Percentiles rank a stretch among this genome's conserved stretches.
phyloP scores from a whole-genome alignment of 2,797 vertebrate species.

The Dromococcyx pavoninus region DNA sequence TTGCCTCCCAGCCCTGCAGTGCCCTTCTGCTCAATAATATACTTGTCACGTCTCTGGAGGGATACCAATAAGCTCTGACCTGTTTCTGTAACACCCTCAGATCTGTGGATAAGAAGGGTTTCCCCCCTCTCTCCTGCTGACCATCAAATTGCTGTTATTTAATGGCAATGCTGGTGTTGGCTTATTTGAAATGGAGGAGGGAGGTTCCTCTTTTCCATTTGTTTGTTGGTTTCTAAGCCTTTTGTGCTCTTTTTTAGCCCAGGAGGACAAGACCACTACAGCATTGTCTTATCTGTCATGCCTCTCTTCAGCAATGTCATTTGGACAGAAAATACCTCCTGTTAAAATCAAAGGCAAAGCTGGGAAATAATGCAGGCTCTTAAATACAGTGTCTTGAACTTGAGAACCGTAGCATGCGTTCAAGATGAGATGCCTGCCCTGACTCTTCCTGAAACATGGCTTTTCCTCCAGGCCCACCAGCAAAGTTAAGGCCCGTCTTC shows the following conservation, averaged over 20 bases:
- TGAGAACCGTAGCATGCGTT: constrained; percentile 1
- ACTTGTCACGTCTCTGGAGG: not conserved
- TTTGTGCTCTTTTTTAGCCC: not conserved
- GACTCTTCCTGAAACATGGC: constrained; percentile 15
- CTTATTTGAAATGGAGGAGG: not conserved
- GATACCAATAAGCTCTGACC: not conserved
- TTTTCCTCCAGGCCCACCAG: constrained; percentile 8
- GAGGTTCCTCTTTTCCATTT: not conserved
- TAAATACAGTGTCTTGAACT: constrained; percentile 51
- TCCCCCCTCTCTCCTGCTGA: not conserved
- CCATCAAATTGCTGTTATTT: not conserved
- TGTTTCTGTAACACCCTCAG: not conserved
- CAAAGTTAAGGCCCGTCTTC: not conserved
- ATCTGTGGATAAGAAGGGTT: not conserved
- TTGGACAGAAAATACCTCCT: constrained; percentile 18
- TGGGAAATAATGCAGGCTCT: constrained; percentile 25
- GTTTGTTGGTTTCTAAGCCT: not conserved
- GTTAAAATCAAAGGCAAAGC: constrained; percentile 53
- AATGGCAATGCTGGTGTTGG: not conserved
- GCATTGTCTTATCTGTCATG: constrained; percentile 30
- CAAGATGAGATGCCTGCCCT: not conserved
- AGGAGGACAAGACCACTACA: not conserved
- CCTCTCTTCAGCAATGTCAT: constrained; percentile 14
- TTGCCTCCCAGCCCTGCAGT: not conserved
- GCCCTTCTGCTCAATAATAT: not conserved